These are phyloP conservation scores for Rhynchomys soricoides DNA, from an alignment of 2,113 vertebrate genomes.

Conservation along the genomic window DNA sequence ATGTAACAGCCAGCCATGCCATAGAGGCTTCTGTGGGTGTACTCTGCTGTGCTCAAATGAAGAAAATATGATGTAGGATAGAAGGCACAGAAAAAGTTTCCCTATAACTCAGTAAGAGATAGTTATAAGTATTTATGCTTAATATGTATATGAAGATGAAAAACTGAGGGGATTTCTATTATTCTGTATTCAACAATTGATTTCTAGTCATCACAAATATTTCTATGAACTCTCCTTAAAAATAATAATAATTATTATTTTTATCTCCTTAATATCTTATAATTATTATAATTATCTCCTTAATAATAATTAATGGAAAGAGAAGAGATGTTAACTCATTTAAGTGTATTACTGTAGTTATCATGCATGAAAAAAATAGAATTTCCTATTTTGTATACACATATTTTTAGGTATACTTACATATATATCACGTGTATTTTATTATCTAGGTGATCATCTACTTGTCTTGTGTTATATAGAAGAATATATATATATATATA, in stretches of 20 bases:
- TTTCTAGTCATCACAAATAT: neutral
- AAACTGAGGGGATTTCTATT: neutral
- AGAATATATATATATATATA: neutral
- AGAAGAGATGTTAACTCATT: neutral
- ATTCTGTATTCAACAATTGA: neutral
- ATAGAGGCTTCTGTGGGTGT: rapidly evolving
- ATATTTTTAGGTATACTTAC: neutral
- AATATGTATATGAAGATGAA: neutral
- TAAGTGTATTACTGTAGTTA: neutral
- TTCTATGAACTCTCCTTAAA: neutral
- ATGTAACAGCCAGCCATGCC: rapidly evolving
- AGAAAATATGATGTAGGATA: neutral
- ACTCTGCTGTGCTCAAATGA: neutral
- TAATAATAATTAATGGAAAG: neutral
- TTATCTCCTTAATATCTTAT: too few species aligned
- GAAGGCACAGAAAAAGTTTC: neutral
- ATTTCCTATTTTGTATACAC: neutral
- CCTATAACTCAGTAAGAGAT: neutral
- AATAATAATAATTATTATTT: too few species aligned
- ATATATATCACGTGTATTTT: neutral
- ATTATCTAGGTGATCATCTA: neutral
- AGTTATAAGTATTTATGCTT: neutral
- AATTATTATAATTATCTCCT: too few species aligned
- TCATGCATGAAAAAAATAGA: neutral
- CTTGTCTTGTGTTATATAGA: neutral